Evolutionary conservation across 2,888 invertebrate species (phyloP).

Genomic region (Chymomyza amoena): DNA sequence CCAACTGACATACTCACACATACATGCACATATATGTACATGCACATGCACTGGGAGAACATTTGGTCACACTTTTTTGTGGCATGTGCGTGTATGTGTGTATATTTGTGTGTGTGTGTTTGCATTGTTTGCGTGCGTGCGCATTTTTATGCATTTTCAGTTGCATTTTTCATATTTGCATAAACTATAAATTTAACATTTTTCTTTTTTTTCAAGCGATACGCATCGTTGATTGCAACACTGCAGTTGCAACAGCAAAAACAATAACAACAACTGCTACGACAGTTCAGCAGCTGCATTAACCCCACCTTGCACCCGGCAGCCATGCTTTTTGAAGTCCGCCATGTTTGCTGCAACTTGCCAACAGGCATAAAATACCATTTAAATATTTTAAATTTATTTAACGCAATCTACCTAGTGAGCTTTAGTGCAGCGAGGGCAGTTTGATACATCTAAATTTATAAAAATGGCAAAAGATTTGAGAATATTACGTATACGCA

Average conservation of each 20-base stretch:
- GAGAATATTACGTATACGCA: no score
- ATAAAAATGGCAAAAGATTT: no score
- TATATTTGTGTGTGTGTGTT: slow-evolving; percentile 20
- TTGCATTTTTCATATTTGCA: slow-evolving; percentile 73
- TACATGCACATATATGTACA: slow-evolving; percentile 3
- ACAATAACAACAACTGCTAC: slow-evolving; percentile 7
- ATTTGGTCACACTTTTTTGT: background rate
- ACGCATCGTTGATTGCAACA: slow-evolving; percentile 71
- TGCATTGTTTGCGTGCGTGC: slow-evolving; percentile 70
- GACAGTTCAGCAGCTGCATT: slow-evolving; percentile 27
- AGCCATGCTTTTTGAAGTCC: slow-evolving; percentile 3
- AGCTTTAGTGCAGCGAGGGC: slow-evolving; percentile 16
- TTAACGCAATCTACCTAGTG: slow-evolving; percentile 33
- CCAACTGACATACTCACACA: slow-evolving; percentile 15
- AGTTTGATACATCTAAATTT: no score
- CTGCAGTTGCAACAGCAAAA: slow-evolving; percentile 34
- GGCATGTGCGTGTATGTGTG: background rate
- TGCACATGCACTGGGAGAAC: background rate
- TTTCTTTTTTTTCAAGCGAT: slow-evolving; percentile 62
- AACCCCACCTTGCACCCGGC: background rate
- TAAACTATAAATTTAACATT: slow-evolving; percentile 73
- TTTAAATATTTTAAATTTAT: slow-evolving; percentile 67
- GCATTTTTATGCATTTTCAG: slow-evolving; percentile 74
- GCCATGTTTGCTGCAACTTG: slow-evolving; percentile 8
- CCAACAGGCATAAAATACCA: slow-evolving; percentile 43